phyloP scores from a whole-genome alignment of 1,140 invertebrate species.

The Brachionus angularis region DNA sequence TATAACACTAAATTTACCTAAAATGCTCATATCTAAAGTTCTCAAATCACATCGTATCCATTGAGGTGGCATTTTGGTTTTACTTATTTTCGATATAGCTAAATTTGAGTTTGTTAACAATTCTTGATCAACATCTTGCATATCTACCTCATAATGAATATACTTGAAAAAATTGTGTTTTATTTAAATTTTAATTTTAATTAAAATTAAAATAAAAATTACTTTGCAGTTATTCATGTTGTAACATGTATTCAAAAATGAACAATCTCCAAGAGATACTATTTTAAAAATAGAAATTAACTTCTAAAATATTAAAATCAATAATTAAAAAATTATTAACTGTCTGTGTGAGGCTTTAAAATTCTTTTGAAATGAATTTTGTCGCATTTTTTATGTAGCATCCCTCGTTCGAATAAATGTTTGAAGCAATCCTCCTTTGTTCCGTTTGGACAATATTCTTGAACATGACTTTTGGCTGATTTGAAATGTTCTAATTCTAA shows the following conservation, averaged over 20 bases:
- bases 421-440: slow-evolving; percentile 25
- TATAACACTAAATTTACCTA: slow-evolving; percentile 65
- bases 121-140: slow-evolving; percentile 28
- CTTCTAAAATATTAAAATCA: not conserved
- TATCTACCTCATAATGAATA: slow-evolving; percentile 45
- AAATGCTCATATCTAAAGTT: slow-evolving; percentile 87
- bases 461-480: slow-evolving; percentile 40
- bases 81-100: not conserved
- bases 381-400: slow-evolving; percentile 65
- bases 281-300: slow-evolving; percentile 44
- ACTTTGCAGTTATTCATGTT: slow-evolving; percentile 96
- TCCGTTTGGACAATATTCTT: slow-evolving; percentile 42
- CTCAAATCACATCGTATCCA: slow-evolving; percentile 96
- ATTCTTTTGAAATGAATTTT: slow-evolving; percentile 96
- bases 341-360: slow-evolving; percentile 88
- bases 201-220: too few species aligned
- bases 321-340: slow-evolving; percentile 46
- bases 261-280: slow-evolving; percentile 89
- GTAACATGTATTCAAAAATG: slow-evolving; percentile 95
- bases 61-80: slow-evolving; percentile 65
- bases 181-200: too few species aligned
- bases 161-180: slow-evolving; percentile 43
- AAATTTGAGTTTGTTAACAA: slow-evolving; percentile 13
- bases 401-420: not conserved
- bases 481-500: slow-evolving; percentile 38